Percentiles rank a stretch among this genome's conserved stretches.
phyloP scores from a whole-genome alignment of 2,113 vertebrate species.

The Indri indri region DNA sequence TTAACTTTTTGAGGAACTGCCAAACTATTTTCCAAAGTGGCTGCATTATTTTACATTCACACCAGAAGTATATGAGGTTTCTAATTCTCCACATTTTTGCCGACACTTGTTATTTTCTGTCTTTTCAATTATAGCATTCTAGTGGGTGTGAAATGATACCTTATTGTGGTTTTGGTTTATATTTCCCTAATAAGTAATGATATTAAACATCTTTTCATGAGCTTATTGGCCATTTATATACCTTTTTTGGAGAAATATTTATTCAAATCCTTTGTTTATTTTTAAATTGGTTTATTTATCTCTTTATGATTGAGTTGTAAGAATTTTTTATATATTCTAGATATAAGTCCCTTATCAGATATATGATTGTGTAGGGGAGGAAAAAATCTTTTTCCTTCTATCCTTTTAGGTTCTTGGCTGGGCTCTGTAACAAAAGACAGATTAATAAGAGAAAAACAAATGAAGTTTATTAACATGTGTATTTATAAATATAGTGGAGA shows the following conservation, averaged over 20 bases:
- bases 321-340: background rate
- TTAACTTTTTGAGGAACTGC: background rate
- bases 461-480: background rate
- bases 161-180: background rate
- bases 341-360: background rate
- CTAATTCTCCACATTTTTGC: background rate
- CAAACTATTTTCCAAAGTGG: background rate
- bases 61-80: background rate
- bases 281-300: background rate
- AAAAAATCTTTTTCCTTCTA: background rate
- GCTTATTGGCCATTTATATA: background rate
- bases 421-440: background rate
- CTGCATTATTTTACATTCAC: background rate
- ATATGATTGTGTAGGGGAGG: background rate
- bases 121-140: background rate
- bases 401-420: background rate
- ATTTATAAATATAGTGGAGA: background rate
- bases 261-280: background rate
- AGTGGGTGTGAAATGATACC: background rate
- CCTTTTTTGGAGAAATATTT: background rate
- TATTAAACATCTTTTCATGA: background rate
- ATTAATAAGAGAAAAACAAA: background rate
- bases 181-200: conserved; percentile 1
- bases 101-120: background rate
- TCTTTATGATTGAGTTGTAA: background rate